A percentile compares a stretch with the other conserved stretches of the same genome.
phyloP scores from a whole-genome alignment of 2,888 invertebrate species.

The Idaea biselata region DNA sequence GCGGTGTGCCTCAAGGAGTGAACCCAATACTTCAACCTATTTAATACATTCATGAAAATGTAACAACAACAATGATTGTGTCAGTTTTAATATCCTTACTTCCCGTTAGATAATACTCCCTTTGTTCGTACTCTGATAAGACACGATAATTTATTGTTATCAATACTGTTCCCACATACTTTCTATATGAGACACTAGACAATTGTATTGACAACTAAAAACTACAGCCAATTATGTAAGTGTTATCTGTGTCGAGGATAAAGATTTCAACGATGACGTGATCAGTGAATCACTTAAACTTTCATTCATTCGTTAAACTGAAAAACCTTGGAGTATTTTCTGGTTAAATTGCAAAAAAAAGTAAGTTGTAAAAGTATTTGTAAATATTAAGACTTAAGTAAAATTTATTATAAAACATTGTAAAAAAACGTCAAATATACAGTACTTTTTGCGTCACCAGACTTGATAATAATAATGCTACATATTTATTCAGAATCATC shows the following conservation, averaged over 20 bases:
- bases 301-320: slow-evolving; percentile 4
- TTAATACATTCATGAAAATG: slow-evolving; percentile 9
- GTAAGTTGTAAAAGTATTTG: slow-evolving; percentile 2
- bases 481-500: slow-evolving; percentile 10
- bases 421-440: slow-evolving; percentile 10
- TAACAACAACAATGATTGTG: slow-evolving; percentile 18
- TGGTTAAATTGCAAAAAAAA: slow-evolving; percentile 12
- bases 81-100: slow-evolving; percentile 7
- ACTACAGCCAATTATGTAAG: slow-evolving; percentile 20
- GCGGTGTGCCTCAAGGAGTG: slow-evolving; percentile 35
- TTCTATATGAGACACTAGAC: slow-evolving; percentile 6
- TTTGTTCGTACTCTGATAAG: slow-evolving; percentile 16
- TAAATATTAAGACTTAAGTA: slow-evolving; percentile 6
- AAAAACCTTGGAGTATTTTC: slow-evolving; percentile 13
- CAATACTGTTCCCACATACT: slow-evolving; percentile 6
- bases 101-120: slow-evolving; percentile 13
- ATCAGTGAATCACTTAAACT: slow-evolving; percentile 16
- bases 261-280: slow-evolving; percentile 11
- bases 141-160: slow-evolving; percentile 15
- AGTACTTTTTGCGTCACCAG: neutral
- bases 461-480: neutral
- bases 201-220: slow-evolving; percentile 14
- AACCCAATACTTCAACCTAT: slow-evolving; percentile 21
- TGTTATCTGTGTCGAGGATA: slow-evolving; percentile 10
- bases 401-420: neutral